Conservation (phyloP, 2,113 vertebrate genomes). For the Scomber scombrus region DNA sequence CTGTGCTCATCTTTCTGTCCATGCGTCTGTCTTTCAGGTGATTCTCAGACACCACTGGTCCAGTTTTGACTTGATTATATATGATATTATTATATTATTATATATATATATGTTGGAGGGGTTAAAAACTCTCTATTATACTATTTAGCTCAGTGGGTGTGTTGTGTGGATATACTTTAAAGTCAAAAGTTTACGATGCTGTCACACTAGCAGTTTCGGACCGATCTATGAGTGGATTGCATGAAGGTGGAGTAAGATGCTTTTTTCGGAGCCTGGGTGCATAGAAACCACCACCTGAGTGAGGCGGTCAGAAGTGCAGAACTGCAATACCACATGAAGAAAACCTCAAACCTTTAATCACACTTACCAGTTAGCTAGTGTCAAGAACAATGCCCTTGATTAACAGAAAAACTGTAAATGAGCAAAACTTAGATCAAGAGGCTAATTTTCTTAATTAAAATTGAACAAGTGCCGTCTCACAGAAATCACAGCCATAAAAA, state of each 20-base stretch:
- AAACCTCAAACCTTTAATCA: not conserved
- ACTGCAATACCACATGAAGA: not conserved
- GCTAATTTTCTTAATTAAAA: too few relatives aligned
- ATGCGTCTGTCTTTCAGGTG: constrained; percentile 31
- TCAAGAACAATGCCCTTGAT: too few relatives aligned
- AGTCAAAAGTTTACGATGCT: not conserved
- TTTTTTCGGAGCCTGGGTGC: too few relatives aligned
- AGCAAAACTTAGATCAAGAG: too few relatives aligned
- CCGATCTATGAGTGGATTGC: not conserved
- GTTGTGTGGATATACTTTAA: not conserved
- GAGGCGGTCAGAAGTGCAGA: not conserved
- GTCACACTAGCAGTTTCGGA: not conserved
- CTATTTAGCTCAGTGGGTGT: not conserved
- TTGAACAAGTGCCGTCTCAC: too few relatives aligned
- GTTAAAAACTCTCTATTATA: not conserved
- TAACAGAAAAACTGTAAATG: too few relatives aligned
- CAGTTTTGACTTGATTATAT: not conserved
- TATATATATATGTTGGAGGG: not conserved
- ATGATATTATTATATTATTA: too few relatives aligned
- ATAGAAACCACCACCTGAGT: too few relatives aligned
- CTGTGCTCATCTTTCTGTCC: constrained; percentile 47
- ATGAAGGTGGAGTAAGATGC: not conserved
- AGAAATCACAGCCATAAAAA: not conserved
- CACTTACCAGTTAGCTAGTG: too few relatives aligned
- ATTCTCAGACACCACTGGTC: constrained; percentile 35